phyloP scores from a whole-genome alignment of 1,140 invertebrate species.

The Oryctes rhinoceros region DNA sequence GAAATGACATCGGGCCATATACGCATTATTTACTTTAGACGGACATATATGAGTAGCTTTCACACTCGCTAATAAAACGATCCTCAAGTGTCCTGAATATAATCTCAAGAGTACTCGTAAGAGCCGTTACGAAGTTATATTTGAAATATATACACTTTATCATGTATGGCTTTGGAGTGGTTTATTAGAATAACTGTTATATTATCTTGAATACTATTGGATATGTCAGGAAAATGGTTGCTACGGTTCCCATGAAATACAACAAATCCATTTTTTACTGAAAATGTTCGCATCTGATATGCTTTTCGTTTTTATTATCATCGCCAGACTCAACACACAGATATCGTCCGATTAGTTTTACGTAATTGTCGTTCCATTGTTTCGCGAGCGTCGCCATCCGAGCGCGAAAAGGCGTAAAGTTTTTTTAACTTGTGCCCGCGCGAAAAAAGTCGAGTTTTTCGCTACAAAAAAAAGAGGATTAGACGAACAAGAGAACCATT shows the following conservation, averaged over 20 bases:
- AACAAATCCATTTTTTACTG: too few species aligned
- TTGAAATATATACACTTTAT: too few species aligned
- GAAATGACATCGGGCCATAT: background rate
- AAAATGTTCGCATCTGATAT: background rate
- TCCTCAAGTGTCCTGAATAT: background rate
- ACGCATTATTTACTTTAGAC: background rate
- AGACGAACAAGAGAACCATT: conserved; percentile 22
- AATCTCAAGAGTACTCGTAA: too few species aligned
- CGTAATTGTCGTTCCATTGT: conserved; percentile 31
- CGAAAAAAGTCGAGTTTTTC: background rate
- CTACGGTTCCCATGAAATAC: too few species aligned
- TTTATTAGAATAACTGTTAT: too few species aligned
- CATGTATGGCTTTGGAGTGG: too few species aligned
- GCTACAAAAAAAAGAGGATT: conserved; percentile 16
- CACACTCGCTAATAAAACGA: conserved; percentile 14
- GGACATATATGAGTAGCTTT: too few species aligned
- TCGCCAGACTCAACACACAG: background rate
- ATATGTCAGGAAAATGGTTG: too few species aligned
- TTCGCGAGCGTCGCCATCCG: background rate
- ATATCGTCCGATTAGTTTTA: conserved; percentile 1
- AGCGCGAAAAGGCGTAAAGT: background rate
- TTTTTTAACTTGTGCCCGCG: conserved; percentile 4
- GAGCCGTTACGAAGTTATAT: too few species aligned
- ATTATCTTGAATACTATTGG: too few species aligned
- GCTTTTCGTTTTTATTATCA: conserved; percentile 8